Base-by-base conservation (phyloP, 2,797 vertebrate genomes). In the Galaxias olidus region DNA sequence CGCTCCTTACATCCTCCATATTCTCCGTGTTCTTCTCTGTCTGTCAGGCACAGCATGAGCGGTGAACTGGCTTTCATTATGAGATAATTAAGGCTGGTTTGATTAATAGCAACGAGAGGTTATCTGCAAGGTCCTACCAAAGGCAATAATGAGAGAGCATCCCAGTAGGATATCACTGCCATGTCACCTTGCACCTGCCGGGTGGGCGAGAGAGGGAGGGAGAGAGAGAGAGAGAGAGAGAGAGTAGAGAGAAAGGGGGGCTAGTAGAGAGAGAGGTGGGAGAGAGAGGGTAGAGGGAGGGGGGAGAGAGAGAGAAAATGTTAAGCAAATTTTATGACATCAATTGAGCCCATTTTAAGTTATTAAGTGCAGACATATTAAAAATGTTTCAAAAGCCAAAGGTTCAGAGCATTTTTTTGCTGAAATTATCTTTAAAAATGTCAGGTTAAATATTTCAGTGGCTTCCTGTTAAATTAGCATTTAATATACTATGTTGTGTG, bases 21-120 rank as follows among this genome's bases (percentile, higher is more conserved):
- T 10, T 42, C 69, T 61, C 75, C 48, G n/a, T 46, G 63, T 59
- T 8, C 9, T 53, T 63, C 52, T 40, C 69, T 60, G 61, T 58
- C 69, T 60, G 30, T 76, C 69, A 68, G 73, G 70, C 65, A 19
- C 69, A 63, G 52, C 19, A 10, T 74, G 71, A 77, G 63, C 63
- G 74, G 81, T 75, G 64, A 83, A 76, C 75, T 72, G 69, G 52
- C 59, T 81, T 82, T 82, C 70, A 74, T 83, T 82, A 85, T 84
- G 70, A 87, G 82, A 88, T 90, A 84, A 88, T 90, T 87, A 89
- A 82, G 72, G 64, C 74, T 77, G 73, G 66, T 84, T 78, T 86
- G 83, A 89, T 90, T 89, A 83, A 90, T 88, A 83, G 79, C 76
- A 71, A 65, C 68, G 72, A 71, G 79, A 79, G 75, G 75, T 85